Conservation (phyloP, 2,888 invertebrate genomes). For the Amphipyra berbera region DNA sequence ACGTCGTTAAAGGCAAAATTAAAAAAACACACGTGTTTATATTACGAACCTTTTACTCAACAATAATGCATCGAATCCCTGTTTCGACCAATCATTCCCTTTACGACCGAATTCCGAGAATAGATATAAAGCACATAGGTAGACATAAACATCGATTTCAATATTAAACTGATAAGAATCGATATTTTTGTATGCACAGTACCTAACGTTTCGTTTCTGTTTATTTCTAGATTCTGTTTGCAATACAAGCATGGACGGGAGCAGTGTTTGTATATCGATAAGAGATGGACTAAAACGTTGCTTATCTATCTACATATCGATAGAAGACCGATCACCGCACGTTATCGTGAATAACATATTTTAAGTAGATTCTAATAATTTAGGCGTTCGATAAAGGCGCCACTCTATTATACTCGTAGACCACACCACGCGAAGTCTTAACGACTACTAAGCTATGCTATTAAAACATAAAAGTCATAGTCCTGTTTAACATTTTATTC, state of each 20-base stretch:
- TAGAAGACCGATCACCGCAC: slow-evolving; percentile 60
- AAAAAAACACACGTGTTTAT: slow-evolving; percentile 52
- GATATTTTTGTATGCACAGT: slow-evolving; percentile 39
- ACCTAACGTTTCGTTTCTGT: slow-evolving; percentile 40
- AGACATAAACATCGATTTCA: slow-evolving; percentile 47
- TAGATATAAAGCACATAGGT: slow-evolving; percentile 34
- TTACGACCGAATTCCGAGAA: slow-evolving; percentile 55
- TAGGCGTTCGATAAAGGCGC: slow-evolving; percentile 67
- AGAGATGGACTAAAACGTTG: slow-evolving; percentile 62
- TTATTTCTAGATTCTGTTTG: slow-evolving; percentile 54
- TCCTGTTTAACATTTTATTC: background rate
- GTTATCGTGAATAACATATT: slow-evolving; percentile 65
- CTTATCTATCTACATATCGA: slow-evolving; percentile 51
- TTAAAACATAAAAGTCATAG: background rate
- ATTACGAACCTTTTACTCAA: slow-evolving; percentile 37
- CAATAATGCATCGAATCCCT: slow-evolving; percentile 43
- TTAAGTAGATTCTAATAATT: slow-evolving; percentile 69
- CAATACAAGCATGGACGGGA: slow-evolving; percentile 56
- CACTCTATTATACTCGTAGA: slow-evolving; percentile 43
- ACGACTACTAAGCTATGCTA: slow-evolving; percentile 16
- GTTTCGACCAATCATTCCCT: slow-evolving; percentile 44
- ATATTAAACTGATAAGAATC: slow-evolving; percentile 57
- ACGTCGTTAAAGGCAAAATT: slow-evolving; percentile 55
- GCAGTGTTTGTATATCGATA: slow-evolving; percentile 68
- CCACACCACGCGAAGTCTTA: slow-evolving; percentile 38